Evolutionary conservation across 2,888 invertebrate genomes (phyloP).

Genomic region (Abrostola tripartita): DNA sequence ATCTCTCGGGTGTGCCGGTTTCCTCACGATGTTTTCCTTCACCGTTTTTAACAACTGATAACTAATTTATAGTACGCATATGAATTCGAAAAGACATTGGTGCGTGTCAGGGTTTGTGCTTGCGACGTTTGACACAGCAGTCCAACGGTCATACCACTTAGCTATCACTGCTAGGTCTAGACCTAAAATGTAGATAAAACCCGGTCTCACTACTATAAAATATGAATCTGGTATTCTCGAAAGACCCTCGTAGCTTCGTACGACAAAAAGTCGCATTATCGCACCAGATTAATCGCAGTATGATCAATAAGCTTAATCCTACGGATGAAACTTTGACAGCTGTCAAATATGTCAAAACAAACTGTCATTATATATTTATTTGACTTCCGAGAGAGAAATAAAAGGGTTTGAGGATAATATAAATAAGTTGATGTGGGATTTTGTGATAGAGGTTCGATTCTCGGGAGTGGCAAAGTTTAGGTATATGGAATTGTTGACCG

Average conservation of each 20-base stretch:
- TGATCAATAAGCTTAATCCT: constrained; percentile 4
- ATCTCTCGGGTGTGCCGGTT: too few relatives aligned
- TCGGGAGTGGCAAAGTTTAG: too few relatives aligned
- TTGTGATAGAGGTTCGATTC: not conserved
- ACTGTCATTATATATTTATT: not conserved
- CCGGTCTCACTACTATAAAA: not conserved
- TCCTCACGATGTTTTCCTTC: too few relatives aligned
- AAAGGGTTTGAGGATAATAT: not conserved
- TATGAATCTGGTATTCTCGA: not conserved
- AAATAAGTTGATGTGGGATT: not conserved
- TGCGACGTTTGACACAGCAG: too few relatives aligned
- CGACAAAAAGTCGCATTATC: constrained; percentile 1
- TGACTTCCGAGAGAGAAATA: not conserved
- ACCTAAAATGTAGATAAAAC: not conserved
- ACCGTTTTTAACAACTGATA: too few relatives aligned
- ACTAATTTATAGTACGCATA: too few relatives aligned
- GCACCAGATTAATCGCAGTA: constrained; percentile 2
- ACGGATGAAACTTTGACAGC: constrained; percentile 22
- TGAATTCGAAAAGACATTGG: too few relatives aligned
- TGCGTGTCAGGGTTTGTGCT: too few relatives aligned
- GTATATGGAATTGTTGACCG: too few relatives aligned
- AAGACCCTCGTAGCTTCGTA: not conserved
- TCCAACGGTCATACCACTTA: too few relatives aligned
- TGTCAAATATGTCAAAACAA: constrained; percentile 64
- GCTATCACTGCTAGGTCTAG: too few relatives aligned